phyloP scores from a whole-genome alignment of 2,797 vertebrate species.

The Psittacula echo region DNA sequence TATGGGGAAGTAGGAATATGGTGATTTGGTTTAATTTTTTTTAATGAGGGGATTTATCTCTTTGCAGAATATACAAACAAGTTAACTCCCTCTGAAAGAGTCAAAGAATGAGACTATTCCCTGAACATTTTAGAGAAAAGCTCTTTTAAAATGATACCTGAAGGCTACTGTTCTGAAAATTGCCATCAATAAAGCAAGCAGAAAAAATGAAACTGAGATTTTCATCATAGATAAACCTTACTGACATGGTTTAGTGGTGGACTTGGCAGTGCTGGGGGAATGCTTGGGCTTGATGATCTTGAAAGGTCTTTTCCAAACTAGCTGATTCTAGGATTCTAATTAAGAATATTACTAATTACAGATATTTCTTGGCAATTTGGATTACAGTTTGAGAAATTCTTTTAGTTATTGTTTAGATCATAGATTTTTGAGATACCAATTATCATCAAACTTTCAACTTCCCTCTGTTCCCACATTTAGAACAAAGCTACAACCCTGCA shows the following conservation, averaged over 20 bases:
- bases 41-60: neutral
- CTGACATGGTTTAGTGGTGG: neutral
- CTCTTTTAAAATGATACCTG: neutral
- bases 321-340: neutral
- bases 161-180: neutral
- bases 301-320: neutral
- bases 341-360: neutral
- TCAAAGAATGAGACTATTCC: neutral
- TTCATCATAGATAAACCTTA: neutral
- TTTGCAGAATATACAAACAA: neutral
- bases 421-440: neutral
- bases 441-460: neutral
- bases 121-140: neutral
- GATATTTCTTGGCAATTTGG: neutral
- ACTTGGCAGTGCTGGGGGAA: neutral
- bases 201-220: neutral
- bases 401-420: neutral
- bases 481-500: neutral
- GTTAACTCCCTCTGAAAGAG: neutral
- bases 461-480: neutral
- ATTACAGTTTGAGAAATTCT: neutral
- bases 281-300: neutral
- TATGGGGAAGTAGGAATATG: neutral
- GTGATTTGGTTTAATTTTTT: neutral
- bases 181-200: neutral